These are phyloP conservation scores for Miltochrista miniata DNA, from an alignment of 2,888 invertebrate species.

Conservation along the genomic window DNA sequence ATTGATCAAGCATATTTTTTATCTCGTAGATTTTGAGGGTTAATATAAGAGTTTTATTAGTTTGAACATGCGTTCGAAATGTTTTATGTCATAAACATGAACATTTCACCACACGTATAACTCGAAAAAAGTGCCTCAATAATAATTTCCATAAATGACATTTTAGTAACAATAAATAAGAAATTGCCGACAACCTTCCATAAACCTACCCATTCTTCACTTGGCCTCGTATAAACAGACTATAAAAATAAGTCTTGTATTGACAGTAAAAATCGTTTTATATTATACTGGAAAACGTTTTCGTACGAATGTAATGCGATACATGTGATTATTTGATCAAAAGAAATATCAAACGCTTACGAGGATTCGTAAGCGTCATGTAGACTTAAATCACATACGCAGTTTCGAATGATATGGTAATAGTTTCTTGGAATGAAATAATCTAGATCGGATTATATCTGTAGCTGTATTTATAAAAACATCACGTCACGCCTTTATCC, in stretches of 20 bases:
- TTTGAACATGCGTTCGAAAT: too few relatives aligned
- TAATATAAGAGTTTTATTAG: too few relatives aligned
- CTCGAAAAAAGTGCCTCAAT: slow-evolving; percentile 13
- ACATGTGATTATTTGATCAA: slow-evolving; percentile 26
- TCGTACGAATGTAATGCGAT: slow-evolving; percentile 38
- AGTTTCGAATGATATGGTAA: too few relatives aligned
- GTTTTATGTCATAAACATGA: too few relatives aligned
- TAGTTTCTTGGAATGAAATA: too few relatives aligned
- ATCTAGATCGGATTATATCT: too few relatives aligned
- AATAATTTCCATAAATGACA: slow-evolving; percentile 32
- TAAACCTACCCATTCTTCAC: slow-evolving; percentile 58
- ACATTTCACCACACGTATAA: background rate
- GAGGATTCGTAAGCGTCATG: slow-evolving; percentile 20
- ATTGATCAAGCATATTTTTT: too few relatives aligned
- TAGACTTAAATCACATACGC: slow-evolving; percentile 1
- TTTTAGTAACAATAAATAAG: slow-evolving; percentile 46
- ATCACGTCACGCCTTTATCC: too few relatives aligned
- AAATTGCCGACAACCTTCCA: slow-evolving; percentile 57
- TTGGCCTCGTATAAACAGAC: slow-evolving; percentile 67
- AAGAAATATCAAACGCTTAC: slow-evolving; percentile 19
- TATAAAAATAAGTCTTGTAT: slow-evolving; percentile 74
- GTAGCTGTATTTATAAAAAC: too few relatives aligned
- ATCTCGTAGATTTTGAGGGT: too few relatives aligned
- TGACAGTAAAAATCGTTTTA: slow-evolving; percentile 68
- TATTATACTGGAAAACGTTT: slow-evolving; percentile 53